These are phyloP conservation scores for Conistra vaccinii DNA, from an alignment of 2,888 invertebrate species.

Conservation along the genomic window DNA sequence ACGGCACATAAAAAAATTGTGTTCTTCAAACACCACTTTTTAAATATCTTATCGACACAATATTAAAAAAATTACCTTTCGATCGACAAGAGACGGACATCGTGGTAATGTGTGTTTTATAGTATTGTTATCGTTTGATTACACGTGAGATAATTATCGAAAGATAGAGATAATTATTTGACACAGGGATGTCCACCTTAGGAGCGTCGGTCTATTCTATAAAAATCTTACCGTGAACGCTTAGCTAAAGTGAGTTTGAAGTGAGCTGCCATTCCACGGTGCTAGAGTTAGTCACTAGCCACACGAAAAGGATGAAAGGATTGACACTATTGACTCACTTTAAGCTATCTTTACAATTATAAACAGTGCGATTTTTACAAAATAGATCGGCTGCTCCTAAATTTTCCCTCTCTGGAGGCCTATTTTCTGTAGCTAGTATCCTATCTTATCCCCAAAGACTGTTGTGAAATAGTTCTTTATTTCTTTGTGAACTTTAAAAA, in stretches of 20 bases:
- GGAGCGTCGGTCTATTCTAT: not conserved
- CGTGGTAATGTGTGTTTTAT: not conserved
- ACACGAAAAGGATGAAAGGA: too few relatives aligned
- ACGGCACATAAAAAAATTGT: not conserved
- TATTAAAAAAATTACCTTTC: not conserved
- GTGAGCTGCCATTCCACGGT: too few relatives aligned
- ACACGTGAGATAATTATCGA: not conserved
- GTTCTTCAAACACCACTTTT: not conserved
- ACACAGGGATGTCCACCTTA: not conserved
- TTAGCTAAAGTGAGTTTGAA: not conserved
- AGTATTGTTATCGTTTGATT: constrained; percentile 1
- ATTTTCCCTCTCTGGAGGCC: not conserved
- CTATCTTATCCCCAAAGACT: not conserved
- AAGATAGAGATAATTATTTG: not conserved
- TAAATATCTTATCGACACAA: not conserved
- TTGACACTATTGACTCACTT: too few relatives aligned
- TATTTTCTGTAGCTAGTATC: not conserved
- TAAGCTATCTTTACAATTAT: too few relatives aligned
- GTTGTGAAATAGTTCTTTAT: too few relatives aligned
- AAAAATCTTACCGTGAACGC: not conserved
- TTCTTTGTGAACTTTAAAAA: not conserved
- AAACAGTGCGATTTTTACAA: too few relatives aligned
- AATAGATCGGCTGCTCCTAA: too few relatives aligned
- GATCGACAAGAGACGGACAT: not conserved
- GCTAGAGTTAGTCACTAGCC: too few relatives aligned